phyloP scores from a whole-genome alignment of 2,888 invertebrate genomes.

The Seira ritae region DNA sequence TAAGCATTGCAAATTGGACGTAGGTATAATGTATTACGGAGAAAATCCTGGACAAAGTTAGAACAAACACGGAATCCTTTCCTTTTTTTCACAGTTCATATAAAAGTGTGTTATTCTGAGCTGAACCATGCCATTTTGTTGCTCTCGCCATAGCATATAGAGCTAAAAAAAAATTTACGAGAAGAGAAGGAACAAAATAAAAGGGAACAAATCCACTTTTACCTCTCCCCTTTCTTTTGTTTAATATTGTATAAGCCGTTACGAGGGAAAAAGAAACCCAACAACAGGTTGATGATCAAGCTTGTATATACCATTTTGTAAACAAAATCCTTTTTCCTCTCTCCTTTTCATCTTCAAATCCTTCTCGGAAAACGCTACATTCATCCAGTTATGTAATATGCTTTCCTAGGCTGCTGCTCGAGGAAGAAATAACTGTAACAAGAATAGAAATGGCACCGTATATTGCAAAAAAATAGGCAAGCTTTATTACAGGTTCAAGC shows the following conservation, averaged over 20 bases:
- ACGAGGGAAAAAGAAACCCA: slow-evolving; percentile 22
- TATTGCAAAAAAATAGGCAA: slow-evolving; percentile 20
- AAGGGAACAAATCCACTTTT: slow-evolving; percentile 19
- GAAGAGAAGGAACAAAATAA: slow-evolving; percentile 30
- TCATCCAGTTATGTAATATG: slow-evolving; percentile 13
- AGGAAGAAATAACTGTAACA: not conserved
- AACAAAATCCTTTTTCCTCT: slow-evolving; percentile 30
- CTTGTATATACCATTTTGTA: slow-evolving; percentile 36
- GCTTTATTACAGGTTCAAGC: slow-evolving; percentile 19
- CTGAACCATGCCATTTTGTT: slow-evolving; percentile 12
- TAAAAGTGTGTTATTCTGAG: slow-evolving; percentile 1
- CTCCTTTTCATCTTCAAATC: slow-evolving; percentile 9
- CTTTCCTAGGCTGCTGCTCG: not conserved
- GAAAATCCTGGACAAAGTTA: not conserved
- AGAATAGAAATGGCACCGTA: not conserved
- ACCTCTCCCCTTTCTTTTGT: not conserved
- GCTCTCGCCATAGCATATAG: not conserved
- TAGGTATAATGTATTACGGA: slow-evolving; percentile 12
- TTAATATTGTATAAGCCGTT: slow-evolving; percentile 3
- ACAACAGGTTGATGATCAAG: slow-evolving; percentile 59
- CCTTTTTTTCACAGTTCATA: not conserved
- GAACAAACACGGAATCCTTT: slow-evolving; percentile 2
- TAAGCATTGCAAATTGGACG: not conserved
- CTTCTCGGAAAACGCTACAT: slow-evolving; percentile 12
- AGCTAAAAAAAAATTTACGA: slow-evolving; percentile 33